phyloP scores from a whole-genome alignment of 2,888 invertebrate genomes.

The Herminia tarsipennalis region DNA sequence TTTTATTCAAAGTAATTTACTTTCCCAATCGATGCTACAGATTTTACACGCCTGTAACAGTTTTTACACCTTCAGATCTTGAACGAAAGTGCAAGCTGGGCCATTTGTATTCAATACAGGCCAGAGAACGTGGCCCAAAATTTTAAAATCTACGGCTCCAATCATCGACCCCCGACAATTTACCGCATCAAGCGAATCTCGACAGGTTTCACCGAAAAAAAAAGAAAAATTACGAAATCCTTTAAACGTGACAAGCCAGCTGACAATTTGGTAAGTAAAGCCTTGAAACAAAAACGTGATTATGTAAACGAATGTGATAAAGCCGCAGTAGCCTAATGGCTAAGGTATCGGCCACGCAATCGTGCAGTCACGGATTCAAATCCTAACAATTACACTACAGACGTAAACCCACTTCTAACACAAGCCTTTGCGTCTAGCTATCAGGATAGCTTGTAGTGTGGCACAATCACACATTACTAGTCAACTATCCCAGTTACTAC shows the following conservation, averaged over 20 bases:
- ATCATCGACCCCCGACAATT: conserved; percentile 35
- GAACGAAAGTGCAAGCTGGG: conserved; percentile 39
- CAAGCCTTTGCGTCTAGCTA: too few relatives aligned
- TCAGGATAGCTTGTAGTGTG: too few relatives aligned
- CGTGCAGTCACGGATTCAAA: too few relatives aligned
- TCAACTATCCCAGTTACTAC: too few relatives aligned
- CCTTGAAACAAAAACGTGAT: neutral
- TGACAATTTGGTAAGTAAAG: conserved; percentile 7
- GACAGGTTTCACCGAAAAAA: conserved; percentile 3
- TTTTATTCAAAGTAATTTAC: neutral
- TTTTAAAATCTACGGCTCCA: conserved; percentile 34
- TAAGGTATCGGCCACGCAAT: too few relatives aligned
- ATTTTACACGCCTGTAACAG: conserved; percentile 9
- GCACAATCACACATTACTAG: too few relatives aligned
- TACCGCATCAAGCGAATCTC: conserved; percentile 22
- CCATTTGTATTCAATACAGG: conserved; percentile 40
- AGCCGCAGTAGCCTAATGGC: too few relatives aligned
- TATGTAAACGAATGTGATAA: neutral
- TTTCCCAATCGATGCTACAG: neutral
- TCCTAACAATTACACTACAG: too few relatives aligned
- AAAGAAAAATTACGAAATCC: conserved; percentile 14
- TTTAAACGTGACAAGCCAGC: conserved; percentile 12
- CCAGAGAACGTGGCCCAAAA: conserved; percentile 27
- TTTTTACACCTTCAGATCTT: conserved; percentile 18
- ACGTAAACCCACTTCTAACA: too few relatives aligned